Percentiles rank a stretch among this genome's conserved stretches.
These are phyloP conservation scores for Cataglyphis rosenhaueri DNA, from an alignment of 2,888 invertebrate species.

Conservation along the genomic window DNA sequence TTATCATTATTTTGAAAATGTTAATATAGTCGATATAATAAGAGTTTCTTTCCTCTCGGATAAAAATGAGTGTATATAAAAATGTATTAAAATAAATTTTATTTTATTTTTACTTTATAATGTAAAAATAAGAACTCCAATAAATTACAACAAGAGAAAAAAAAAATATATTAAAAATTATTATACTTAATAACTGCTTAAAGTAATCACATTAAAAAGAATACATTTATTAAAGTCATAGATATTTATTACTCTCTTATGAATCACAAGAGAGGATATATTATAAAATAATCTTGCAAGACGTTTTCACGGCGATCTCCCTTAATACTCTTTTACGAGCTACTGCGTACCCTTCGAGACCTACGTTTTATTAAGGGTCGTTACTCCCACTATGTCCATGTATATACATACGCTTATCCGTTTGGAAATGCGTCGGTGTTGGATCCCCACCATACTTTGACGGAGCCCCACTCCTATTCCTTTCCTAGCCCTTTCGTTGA, in stretches of 20 bases:
- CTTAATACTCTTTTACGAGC: slow-evolving; percentile 69
- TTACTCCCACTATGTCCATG: slow-evolving; percentile 71
- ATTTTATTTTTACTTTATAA: not conserved
- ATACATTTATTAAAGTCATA: not conserved
- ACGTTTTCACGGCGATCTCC: slow-evolving; percentile 55
- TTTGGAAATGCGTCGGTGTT: slow-evolving; percentile 66
- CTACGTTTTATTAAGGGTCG: slow-evolving; percentile 82
- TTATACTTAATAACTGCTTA: not conserved
- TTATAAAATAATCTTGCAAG: slow-evolving; percentile 58
- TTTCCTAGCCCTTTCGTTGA: slow-evolving; percentile 81
- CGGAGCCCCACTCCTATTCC: slow-evolving; percentile 73
- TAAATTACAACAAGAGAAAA: not conserved
- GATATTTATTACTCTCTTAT: not conserved
- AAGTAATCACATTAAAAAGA: not conserved
- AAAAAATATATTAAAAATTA: not conserved
- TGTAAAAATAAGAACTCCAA: not conserved
- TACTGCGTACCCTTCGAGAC: slow-evolving; percentile 64
- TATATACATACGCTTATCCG: slow-evolving; percentile 62
- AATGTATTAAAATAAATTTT: not conserved
- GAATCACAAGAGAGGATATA: not conserved
- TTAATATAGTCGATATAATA: not conserved
- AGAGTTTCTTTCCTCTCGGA: not conserved
- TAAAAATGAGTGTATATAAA: not conserved
- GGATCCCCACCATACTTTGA: slow-evolving; percentile 69
- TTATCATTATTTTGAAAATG: not conserved